A percentile compares a stretch with the other conserved stretches of the same genome.
phyloP scores from a whole-genome alignment of 2,888 invertebrate species.

The Yponomeuta evonymella region DNA sequence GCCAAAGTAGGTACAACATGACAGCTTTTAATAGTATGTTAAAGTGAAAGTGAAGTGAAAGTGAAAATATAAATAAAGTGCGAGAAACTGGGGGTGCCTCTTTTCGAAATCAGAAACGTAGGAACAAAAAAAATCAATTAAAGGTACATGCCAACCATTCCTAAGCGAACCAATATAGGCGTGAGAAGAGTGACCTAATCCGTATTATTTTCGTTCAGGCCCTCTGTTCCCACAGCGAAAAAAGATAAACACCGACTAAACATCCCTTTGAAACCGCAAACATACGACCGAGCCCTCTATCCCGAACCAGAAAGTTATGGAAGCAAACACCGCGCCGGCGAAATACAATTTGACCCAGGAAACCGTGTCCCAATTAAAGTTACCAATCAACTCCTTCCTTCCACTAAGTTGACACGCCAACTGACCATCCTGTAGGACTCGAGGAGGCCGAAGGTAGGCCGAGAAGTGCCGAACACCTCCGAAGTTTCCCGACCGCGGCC shows the following conservation, averaged over 20 bases:
- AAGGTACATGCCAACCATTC: too few species aligned
- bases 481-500: conserved; percentile 59
- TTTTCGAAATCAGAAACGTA: too few species aligned
- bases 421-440: conserved; percentile 53
- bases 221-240: neutral
- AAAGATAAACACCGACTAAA: neutral
- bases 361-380: conserved; percentile 73
- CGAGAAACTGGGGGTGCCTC: too few species aligned
- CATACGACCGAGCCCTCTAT: neutral
- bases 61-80: too few species aligned
- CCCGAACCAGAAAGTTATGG: conserved; percentile 3
- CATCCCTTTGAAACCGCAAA: neutral
- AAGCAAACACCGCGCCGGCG: conserved; percentile 15
- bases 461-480: conserved; percentile 52
- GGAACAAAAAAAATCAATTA: too few species aligned
- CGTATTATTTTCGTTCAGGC: neutral
- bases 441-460: conserved; percentile 60
- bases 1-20: too few species aligned
- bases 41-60: too few species aligned
- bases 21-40: too few species aligned
- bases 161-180: too few species aligned
- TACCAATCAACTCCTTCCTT: conserved; percentile 53
- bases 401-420: conserved; percentile 60
- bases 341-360: conserved; percentile 42
- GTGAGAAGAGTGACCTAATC: neutral